phyloP scores from a whole-genome alignment of 2,113 vertebrate genomes.

The Engraulis encrasicolus region DNA sequence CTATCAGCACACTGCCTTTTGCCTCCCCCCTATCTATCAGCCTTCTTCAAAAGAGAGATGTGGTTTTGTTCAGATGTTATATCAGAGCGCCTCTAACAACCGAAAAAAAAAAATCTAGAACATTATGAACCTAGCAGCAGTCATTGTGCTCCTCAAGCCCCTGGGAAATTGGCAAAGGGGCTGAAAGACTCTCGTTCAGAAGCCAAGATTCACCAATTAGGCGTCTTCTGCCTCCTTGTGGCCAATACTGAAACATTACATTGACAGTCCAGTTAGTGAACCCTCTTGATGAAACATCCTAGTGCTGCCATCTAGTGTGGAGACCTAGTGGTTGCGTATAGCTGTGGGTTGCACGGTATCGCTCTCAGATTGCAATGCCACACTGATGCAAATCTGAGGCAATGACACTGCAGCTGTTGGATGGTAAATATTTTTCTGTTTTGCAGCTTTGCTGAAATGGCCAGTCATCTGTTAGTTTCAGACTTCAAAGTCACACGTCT shows the following conservation, averaged over 20 bases:
- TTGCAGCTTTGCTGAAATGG: too few relatives aligned
- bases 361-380: neutral
- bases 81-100: neutral
- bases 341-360: neutral
- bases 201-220: neutral
- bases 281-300: neutral
- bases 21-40: neutral
- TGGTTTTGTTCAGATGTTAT: neutral
- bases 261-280: neutral
- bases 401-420: neutral
- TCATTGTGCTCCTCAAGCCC: neutral
- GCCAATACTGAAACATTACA: neutral
- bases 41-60: neutral
- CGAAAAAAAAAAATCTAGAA: neutral
- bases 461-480: too few relatives aligned
- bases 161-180: constrained; percentile 13
- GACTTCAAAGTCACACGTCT: too few relatives aligned
- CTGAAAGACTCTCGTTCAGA: neutral
- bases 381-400: constrained; percentile 13
- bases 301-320: neutral
- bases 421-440: neutral
- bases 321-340: neutral
- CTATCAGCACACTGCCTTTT: too few relatives aligned
- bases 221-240: neutral
- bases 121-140: neutral